Percentiles rank a stretch among this genome's conserved stretches.
phyloP scores from a whole-genome alignment of 2,888 invertebrate genomes.

The Eretmocerus hayati region DNA sequence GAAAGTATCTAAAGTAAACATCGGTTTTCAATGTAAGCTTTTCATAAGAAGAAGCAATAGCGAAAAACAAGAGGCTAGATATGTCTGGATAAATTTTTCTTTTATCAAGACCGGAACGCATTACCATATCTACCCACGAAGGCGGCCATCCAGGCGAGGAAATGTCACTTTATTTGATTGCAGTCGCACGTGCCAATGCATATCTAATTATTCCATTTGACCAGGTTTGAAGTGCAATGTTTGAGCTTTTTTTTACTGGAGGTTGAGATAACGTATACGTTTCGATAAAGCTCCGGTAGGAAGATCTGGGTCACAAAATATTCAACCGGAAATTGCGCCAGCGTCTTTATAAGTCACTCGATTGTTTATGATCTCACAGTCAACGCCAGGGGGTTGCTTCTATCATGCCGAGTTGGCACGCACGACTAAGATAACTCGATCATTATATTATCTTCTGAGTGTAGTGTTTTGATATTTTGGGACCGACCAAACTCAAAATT shows the following conservation, averaged over 20 bases:
- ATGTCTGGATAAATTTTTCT: not conserved
- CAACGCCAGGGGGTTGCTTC: constrained; percentile 7
- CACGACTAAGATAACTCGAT: no score
- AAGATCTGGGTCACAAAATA: constrained; percentile 14
- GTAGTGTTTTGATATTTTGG: no score
- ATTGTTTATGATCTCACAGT: constrained; percentile 15
- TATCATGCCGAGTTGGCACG: no score
- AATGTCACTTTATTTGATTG: constrained; percentile 1
- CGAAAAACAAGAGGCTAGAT: not conserved
- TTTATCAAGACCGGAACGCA: constrained; percentile 18
- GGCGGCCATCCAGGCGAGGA: constrained; percentile 3
- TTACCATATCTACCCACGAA: constrained; percentile 13
- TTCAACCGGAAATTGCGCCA: constrained; percentile 4
- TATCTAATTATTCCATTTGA: constrained; percentile 15
- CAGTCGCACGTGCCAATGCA: not conserved
- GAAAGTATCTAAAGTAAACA: not conserved
- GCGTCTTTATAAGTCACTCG: constrained; percentile 13
- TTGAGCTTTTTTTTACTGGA: constrained; percentile 2
- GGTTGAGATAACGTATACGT: constrained; percentile 15
- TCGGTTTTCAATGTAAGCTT: not conserved
- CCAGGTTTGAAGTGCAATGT: constrained; percentile 10
- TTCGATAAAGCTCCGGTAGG: constrained; percentile 15
- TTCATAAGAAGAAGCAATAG: no score
- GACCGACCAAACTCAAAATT: no score
- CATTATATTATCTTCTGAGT: no score